These are phyloP conservation scores for Geothlypis trichas DNA, from an alignment of 2,113 vertebrate genomes.

Conservation along the genomic window DNA sequence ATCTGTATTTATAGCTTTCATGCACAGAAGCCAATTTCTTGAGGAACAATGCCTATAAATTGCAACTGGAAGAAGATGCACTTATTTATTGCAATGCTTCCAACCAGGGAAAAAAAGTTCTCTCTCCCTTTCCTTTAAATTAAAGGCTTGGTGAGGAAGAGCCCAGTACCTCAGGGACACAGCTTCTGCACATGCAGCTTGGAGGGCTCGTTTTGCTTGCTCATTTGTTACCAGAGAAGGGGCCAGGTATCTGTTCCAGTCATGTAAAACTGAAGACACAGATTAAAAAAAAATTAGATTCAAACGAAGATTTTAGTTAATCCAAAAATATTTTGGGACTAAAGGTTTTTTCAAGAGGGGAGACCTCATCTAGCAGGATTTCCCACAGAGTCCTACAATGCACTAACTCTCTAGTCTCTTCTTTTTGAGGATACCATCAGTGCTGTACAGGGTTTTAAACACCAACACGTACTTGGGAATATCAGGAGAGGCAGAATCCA, in stretches of 20 bases:
- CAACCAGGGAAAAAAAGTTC: neutral
- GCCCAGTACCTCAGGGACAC: neutral
- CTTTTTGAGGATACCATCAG: accelerated
- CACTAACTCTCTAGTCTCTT: neutral
- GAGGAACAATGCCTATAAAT: slow-evolving; percentile 37
- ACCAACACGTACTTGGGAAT: accelerated
- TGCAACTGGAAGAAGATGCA: slow-evolving; percentile 2
- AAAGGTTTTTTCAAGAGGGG: neutral
- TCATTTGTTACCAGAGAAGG: neutral
- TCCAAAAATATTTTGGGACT: neutral
- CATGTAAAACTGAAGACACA: neutral
- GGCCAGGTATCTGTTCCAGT: neutral
- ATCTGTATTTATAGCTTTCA: slow-evolving; percentile 8
- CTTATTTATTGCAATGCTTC: slow-evolving; percentile 38
- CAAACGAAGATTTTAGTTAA: neutral
- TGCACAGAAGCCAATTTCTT: slow-evolving; percentile 39
- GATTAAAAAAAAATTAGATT: neutral
- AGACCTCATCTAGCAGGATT: neutral
- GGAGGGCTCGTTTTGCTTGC: neutral
- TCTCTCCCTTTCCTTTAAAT: slow-evolving; percentile 20
- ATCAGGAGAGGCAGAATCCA: neutral
- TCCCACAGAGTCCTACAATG: neutral
- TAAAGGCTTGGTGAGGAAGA: neutral
- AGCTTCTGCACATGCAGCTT: neutral
- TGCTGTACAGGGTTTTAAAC: neutral